A percentile compares a stretch with the other conserved stretches of the same genome.
These are phyloP conservation scores for Eristalis intricaria DNA, from an alignment of 2,888 invertebrate species.

Conservation along the genomic window DNA sequence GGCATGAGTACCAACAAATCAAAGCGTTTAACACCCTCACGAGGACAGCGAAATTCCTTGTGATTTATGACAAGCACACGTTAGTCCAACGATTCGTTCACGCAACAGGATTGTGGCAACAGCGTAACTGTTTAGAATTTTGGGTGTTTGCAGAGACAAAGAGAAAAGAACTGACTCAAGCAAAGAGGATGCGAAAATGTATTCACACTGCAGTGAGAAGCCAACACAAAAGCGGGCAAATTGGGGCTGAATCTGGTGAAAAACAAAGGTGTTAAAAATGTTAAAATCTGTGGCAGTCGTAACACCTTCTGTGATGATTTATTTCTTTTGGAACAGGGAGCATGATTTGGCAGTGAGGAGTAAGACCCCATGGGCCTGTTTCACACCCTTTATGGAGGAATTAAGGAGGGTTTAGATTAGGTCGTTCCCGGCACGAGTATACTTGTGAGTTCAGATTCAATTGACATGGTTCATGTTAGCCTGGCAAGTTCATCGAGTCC, in stretches of 20 bases:
- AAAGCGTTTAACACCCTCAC: constrained; percentile 66
- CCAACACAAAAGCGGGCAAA: not conserved
- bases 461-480: no score
- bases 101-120: constrained; percentile 58
- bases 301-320: constrained; percentile 7
- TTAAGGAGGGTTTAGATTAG: no score
- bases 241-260: not conserved
- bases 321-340: not conserved
- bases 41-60: constrained; percentile 44
- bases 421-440: no score
- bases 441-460: no score
- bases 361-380: not conserved
- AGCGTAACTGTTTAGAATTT: constrained; percentile 14
- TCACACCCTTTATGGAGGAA: no score
- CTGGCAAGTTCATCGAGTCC: no score
- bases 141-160: not conserved
- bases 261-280: not conserved
- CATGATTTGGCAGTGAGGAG: not conserved
- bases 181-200: not conserved
- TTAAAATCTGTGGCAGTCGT: not conserved
- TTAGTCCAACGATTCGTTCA: constrained; percentile 45
- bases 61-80: constrained; percentile 68
- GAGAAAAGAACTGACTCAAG: not conserved
- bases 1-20: constrained; percentile 68
- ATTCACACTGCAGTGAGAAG: not conserved